phyloP scores from a whole-genome alignment of 92 coral and sea anemone species.

The Paragorgia papillata region DNA sequence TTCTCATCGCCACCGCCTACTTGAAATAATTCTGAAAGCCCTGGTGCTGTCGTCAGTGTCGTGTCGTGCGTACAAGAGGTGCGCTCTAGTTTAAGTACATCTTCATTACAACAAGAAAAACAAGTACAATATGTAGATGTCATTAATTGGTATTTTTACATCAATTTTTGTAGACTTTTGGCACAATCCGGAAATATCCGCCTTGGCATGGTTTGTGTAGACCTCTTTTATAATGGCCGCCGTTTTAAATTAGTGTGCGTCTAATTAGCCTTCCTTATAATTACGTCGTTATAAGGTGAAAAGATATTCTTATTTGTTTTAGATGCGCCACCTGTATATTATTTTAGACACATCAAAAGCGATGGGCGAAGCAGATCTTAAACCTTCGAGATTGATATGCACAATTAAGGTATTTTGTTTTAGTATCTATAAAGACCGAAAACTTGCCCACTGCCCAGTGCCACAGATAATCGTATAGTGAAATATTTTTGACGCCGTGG shows the following conservation, averaged over 20 bases:
- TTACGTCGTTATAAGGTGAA: too few species aligned
- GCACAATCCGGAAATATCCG: constrained; percentile 87
- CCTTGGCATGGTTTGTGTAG: constrained; percentile 89
- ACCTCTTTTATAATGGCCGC: neutral
- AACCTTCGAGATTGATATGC: constrained; percentile 82
- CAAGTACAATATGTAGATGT: too few species aligned
- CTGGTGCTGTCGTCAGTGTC: too few species aligned
- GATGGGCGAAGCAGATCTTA: constrained; percentile 95
- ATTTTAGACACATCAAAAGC: constrained; percentile 89
- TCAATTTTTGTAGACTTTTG: constrained; percentile 60
- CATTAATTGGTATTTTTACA: neutral
- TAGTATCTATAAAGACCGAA: too few species aligned
- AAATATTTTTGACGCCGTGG: too few species aligned
- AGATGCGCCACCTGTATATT: constrained; percentile 93
- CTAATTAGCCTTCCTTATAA: too few species aligned
- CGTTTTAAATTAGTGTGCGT: neutral
- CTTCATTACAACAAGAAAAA: too few species aligned
- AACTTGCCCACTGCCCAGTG: neutral
- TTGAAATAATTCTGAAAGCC: too few species aligned
- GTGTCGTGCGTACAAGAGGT: too few species aligned
- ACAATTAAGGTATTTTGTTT: constrained; percentile 85
- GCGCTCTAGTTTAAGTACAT: too few species aligned
- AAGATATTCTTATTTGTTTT: neutral
- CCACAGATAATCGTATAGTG: too few species aligned
- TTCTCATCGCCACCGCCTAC: too few species aligned